Percentiles rank a stretch among this genome's conserved stretches.
Evolutionary conservation across 2,888 invertebrate species (phyloP).

Genomic region (Scaptomyza parva): DNA sequence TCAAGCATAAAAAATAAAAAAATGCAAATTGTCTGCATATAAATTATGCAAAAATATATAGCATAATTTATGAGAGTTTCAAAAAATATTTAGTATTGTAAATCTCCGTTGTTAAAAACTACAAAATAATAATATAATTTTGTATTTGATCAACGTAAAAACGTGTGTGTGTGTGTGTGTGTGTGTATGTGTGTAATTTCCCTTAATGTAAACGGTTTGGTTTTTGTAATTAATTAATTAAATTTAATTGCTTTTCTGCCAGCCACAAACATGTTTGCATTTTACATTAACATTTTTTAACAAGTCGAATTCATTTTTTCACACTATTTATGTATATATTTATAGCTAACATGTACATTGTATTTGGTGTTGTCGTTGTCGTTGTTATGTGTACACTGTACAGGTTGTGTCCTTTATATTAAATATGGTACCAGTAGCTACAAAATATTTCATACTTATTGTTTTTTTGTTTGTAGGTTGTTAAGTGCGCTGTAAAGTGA

Average conservation of each 20-base stretch:
- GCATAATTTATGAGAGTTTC: conserved; percentile 22
- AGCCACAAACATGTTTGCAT: conserved; percentile 60
- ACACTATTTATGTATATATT: conserved; percentile 26
- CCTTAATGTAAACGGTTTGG: conserved; percentile 37
- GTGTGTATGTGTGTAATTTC: background rate
- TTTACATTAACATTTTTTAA: conserved; percentile 51
- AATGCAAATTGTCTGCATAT: conserved; percentile 5
- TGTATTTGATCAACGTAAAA: conserved; percentile 30
- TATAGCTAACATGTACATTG: conserved; percentile 48
- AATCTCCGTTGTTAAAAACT: conserved; percentile 15
- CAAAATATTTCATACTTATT: background rate
- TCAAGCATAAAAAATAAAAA: conserved; percentile 10
- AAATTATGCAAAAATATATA: conserved; percentile 23
- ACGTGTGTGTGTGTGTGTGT: conserved; percentile 13
- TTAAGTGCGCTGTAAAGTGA: background rate
- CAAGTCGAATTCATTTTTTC: conserved; percentile 21
- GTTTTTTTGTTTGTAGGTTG: background rate
- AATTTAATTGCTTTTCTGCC: conserved; percentile 39
- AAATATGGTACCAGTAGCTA: conserved; percentile 11
- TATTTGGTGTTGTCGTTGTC: conserved; percentile 39
- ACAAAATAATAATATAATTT: conserved; percentile 10
- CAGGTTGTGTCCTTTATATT: conserved; percentile 15
- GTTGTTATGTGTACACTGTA: conserved; percentile 24
- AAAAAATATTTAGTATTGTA: conserved; percentile 12
- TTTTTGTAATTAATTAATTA: conserved; percentile 50